phyloP scores from a whole-genome alignment of 2,797 vertebrate species.

The Myioborus melanocephalus region DNA sequence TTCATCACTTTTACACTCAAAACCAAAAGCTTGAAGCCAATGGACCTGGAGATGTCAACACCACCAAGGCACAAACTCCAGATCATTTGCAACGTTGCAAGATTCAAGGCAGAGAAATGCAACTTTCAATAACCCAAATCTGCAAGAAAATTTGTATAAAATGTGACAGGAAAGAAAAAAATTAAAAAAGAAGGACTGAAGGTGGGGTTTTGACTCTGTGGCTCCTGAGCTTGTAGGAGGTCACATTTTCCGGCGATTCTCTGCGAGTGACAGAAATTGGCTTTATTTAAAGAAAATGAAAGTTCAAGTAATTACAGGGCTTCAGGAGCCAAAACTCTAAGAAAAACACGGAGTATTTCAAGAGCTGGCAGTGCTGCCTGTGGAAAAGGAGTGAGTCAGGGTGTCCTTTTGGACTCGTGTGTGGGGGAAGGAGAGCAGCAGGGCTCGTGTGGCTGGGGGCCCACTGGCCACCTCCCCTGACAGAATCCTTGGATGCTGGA shows the following conservation, averaged over 20 bases:
- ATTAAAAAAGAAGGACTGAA: neutral
- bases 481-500: rapidly evolving
- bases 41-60: neutral
- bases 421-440: neutral
- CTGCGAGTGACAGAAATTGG: neutral
- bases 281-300: constrained; percentile 62
- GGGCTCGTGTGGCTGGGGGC: neutral
- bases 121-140: neutral
- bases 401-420: neutral
- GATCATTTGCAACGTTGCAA: neutral
- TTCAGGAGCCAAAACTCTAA: constrained; percentile 35
- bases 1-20: neutral
- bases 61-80: neutral
- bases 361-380: neutral
- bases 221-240: neutral
- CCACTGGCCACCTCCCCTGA: neutral
- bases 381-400: constrained; percentile 53
- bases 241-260: neutral
- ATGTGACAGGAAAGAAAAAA: neutral
- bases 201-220: neutral
- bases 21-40: neutral
- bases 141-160: neutral
- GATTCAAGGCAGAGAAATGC: neutral
- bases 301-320: constrained; percentile 47
- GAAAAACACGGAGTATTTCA: constrained; percentile 37